phyloP scores from a whole-genome alignment of 2,797 vertebrate genomes.

The Sebastes iracundus region DNA sequence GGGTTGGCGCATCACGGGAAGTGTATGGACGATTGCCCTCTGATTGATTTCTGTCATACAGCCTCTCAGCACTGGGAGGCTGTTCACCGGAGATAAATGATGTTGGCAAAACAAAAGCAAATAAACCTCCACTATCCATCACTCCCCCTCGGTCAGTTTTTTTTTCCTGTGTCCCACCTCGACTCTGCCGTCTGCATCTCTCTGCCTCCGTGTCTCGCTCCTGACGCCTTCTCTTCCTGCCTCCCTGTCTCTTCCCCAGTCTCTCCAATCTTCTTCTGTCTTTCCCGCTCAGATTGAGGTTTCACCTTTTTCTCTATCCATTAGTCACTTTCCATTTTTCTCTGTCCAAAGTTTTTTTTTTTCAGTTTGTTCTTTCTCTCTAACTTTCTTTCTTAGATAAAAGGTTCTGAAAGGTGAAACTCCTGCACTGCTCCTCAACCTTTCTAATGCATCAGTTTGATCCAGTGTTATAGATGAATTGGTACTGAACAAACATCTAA shows the following conservation, averaged over 20 bases:
- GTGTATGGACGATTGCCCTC: slow-evolving; percentile 73
- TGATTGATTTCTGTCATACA: slow-evolving; percentile 80
- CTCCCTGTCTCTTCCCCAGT: neutral
- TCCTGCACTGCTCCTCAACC: neutral
- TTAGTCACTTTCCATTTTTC: neutral
- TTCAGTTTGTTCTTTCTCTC: neutral
- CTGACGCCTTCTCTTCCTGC: neutral
- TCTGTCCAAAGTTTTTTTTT: neutral
- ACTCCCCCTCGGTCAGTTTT: slow-evolving; percentile 19
- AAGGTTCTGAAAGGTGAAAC: neutral
- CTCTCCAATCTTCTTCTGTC: neutral
- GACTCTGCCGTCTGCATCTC: slow-evolving; percentile 20
- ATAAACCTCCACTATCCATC: slow-evolving; percentile 64
- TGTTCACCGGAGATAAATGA: slow-evolving; percentile 74
- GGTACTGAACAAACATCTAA: neutral
- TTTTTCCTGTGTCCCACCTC: slow-evolving; percentile 26
- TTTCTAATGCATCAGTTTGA: neutral
- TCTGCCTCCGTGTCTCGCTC: neutral
- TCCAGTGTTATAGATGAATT: neutral
- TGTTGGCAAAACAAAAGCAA: slow-evolving; percentile 70
- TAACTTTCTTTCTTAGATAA: neutral
- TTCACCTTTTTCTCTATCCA: neutral
- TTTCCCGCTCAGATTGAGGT: neutral
- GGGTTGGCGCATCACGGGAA: slow-evolving; percentile 58
- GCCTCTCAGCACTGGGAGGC: slow-evolving; percentile 60